Conservation (phyloP, 2,113 vertebrate genomes). For the Cephalopterus ornatus region DNA sequence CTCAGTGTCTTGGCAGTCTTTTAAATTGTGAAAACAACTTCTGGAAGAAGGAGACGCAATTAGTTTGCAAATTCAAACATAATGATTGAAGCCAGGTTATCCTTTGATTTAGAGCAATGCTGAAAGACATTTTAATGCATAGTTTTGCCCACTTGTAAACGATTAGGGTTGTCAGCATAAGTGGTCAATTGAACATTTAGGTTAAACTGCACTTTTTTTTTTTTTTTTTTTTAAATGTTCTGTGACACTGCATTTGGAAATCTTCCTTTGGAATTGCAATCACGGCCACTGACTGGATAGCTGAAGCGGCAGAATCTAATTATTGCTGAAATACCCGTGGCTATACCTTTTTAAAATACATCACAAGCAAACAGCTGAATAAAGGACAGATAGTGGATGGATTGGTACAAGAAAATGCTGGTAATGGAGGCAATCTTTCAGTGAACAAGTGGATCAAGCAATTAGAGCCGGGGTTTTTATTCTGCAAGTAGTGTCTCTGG, state of each 20-base stretch:
- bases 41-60: slow-evolving; percentile 65
- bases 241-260: slow-evolving; percentile 57
- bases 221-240: slow-evolving; percentile 32
- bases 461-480: neutral
- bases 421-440: neutral
- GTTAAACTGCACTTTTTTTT: slow-evolving; percentile 39
- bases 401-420: neutral
- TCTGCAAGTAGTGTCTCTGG: neutral
- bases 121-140: slow-evolving; percentile 62
- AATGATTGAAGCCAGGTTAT: slow-evolving; percentile 60
- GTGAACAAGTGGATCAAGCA: neutral
- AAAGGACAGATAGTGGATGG: neutral
- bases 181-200: slow-evolving; percentile 51
- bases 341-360: neutral
- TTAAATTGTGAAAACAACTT: slow-evolving; percentile 55
- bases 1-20: slow-evolving; percentile 8
- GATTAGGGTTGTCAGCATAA: slow-evolving; percentile 68
- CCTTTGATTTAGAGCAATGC: slow-evolving; percentile 63
- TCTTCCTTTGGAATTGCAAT: slow-evolving; percentile 64
- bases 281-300: slow-evolving; percentile 26
- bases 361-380: neutral
- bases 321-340: slow-evolving; percentile 12
- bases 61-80: slow-evolving; percentile 63
- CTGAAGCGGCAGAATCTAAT: slow-evolving; percentile 62
- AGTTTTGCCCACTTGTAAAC: slow-evolving; percentile 54